phyloP scores from a whole-genome alignment of 2,888 invertebrate species.

The Diadegma fenestrale region DNA sequence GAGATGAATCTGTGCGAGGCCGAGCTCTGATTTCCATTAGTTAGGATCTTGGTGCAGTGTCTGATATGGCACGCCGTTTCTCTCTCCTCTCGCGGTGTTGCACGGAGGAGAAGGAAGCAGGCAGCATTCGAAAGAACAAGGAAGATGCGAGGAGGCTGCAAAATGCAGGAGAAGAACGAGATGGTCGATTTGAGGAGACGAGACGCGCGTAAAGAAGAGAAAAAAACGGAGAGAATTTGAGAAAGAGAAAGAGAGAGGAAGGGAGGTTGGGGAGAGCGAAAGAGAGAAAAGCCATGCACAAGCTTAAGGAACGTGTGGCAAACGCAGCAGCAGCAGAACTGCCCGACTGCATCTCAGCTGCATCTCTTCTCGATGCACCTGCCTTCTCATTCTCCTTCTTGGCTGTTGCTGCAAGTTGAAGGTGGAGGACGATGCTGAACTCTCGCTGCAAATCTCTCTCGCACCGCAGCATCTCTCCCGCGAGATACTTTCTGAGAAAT shows the following conservation, averaged over 20 bases:
- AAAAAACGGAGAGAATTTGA: conserved; percentile 51
- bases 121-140: conserved; percentile 50
- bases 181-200: conserved; percentile 70
- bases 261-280: conserved; percentile 47
- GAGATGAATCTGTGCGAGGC: conserved; percentile 6
- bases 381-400: conserved; percentile 69
- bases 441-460: conserved; percentile 47
- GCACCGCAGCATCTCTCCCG: conserved; percentile 38
- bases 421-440: conserved; percentile 51
- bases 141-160: conserved; percentile 57
- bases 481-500: conserved; percentile 70
- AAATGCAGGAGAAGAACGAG: conserved; percentile 76
- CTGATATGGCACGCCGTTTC: conserved; percentile 38
- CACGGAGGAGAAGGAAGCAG: conserved; percentile 50
- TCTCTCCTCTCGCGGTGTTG: conserved; percentile 16
- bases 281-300: conserved; percentile 55
- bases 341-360: conserved; percentile 75
- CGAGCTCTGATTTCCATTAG: conserved; percentile 9
- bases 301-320: conserved; percentile 67
- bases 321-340: conserved; percentile 55
- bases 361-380: conserved; percentile 74
- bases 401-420: conserved; percentile 54
- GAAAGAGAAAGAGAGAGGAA: conserved; percentile 45
- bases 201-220: conserved; percentile 9
- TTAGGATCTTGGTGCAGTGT: neutral